Evolutionary conservation across 1,140 invertebrate genomes (phyloP).

Genomic region (Drosophila ironensis): DNA sequence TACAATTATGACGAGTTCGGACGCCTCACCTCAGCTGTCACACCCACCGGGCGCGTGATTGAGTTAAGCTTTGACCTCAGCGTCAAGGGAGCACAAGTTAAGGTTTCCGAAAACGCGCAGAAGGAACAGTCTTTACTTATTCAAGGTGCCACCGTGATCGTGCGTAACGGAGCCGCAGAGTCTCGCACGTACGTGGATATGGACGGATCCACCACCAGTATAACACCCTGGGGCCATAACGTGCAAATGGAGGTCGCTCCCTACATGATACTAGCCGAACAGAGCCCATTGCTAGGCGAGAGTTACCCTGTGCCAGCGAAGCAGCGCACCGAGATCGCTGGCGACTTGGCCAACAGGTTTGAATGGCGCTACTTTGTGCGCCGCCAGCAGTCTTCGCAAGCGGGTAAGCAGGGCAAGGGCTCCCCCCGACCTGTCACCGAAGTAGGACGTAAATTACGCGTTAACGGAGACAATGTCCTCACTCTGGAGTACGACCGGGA

Average conservation of each 20-base stretch:
- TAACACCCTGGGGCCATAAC: constrained; percentile 91
- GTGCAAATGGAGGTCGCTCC: constrained; percentile 93
- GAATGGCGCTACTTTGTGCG: constrained; percentile 96
- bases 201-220: constrained; percentile 90
- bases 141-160: constrained; percentile 92
- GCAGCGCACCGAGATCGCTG: constrained; percentile 93
- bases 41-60: constrained; percentile 95
- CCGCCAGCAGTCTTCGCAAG: constrained; percentile 83
- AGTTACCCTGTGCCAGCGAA: constrained; percentile 95
- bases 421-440: constrained; percentile 87
- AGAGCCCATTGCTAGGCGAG: constrained; percentile 91
- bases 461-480: constrained; percentile 95
- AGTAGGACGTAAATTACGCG: constrained; percentile 91
- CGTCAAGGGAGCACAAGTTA: constrained; percentile 93
- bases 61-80: constrained; percentile 93
- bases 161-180: constrained; percentile 90
- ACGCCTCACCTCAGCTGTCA: constrained; percentile 93
- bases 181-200: constrained; percentile 90
- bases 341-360: constrained; percentile 94
- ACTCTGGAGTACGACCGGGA: constrained; percentile 96
- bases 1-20: constrained; percentile 98
- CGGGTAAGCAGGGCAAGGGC: constrained; percentile 85
- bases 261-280: constrained; percentile 91
- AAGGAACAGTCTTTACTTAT: constrained; percentile 93
- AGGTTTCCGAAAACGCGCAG: constrained; percentile 91